Evolutionary conservation across 1,140 invertebrate species (phyloP), one percentile per base, ranked within the genome.

Genomic region (Conus ventricosus): DNA sequence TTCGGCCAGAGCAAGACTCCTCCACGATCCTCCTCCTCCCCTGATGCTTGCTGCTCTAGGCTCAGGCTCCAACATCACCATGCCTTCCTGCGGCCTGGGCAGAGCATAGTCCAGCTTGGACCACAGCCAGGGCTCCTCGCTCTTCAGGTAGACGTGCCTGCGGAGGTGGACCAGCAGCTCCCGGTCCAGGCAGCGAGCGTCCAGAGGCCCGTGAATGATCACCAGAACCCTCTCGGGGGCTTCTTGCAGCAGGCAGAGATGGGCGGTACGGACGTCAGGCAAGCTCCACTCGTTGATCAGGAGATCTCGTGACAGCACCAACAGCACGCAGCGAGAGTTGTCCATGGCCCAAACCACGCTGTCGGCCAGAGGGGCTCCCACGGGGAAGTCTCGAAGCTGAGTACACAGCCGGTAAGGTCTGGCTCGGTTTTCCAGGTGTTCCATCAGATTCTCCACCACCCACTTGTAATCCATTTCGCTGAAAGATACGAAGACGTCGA

Each of bases 401-500:
- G 99, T 96, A 94, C 98, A 99, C 80, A 99, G 95, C 94, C 98
- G 98, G 94, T 98, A 99, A n/a, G 97, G 96, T 85, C 97, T 96
- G 0, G 97, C 96, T 5, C 96, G 97, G 89, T 97, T 97, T 94
- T 99, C 98, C 84, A 99, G 94, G 92, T 98, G 97, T 4, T 97
- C 97, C 4, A 97, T 97, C 75, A 99, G 96, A 11, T 97, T 97
- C 91, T 98, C 97, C 53, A 97, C 96, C 0, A 99, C 97, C 93
- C 98, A 98, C 93, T 98, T 97, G 92, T 98, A 97, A 95, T 99
- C 98, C 95, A 98, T 98, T 27, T 97, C 97, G 89, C 97, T 98
- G 95, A 99, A 99, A 89, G 98, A 97, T 5, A 99, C 97, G 94
- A 98, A 99, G 63, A 97, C 98, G 93, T 99, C 98, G 95, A 98